These are phyloP conservation scores for Oreortyx pictus DNA, from an alignment of 2,797 vertebrate species.

Conservation along the genomic window DNA sequence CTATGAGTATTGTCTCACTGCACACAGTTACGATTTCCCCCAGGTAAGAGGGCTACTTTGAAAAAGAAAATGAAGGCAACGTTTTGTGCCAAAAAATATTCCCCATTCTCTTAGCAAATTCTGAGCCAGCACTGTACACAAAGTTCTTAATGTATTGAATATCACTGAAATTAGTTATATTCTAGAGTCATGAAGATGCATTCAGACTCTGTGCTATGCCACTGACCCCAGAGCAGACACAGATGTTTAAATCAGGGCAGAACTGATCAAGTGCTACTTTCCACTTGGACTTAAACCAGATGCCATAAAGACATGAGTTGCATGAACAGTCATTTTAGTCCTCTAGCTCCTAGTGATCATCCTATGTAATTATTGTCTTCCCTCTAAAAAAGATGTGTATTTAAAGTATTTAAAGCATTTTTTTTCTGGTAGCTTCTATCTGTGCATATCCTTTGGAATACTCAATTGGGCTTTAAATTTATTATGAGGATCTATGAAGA, in stretches of 20 bases:
- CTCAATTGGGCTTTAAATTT: constrained; percentile 17
- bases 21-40: neutral
- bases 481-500: neutral
- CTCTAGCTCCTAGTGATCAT: constrained; percentile 10
- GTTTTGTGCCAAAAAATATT: constrained; percentile 17
- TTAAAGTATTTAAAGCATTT: too few species aligned
- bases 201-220: constrained; percentile 3
- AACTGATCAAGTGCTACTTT: constrained; percentile 21
- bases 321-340: neutral
- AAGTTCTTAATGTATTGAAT: constrained; percentile 40
- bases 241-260: constrained; percentile 46
- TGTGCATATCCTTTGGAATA: neutral
- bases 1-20: constrained; percentile 11
- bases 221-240: constrained; percentile 20
- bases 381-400: neutral
- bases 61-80: neutral
- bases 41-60: constrained; percentile 11
- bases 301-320: neutral
- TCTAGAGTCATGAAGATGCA: neutral
- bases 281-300: constrained; percentile 33
- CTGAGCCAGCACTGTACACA: neutral
- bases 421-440: constrained; percentile 15
- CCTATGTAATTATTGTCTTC: constrained; percentile 31
- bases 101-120: neutral
- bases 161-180: constrained; percentile 14